phyloP scores from a whole-genome alignment of 2,888 invertebrate genomes.

The Rotaria socialis region DNA sequence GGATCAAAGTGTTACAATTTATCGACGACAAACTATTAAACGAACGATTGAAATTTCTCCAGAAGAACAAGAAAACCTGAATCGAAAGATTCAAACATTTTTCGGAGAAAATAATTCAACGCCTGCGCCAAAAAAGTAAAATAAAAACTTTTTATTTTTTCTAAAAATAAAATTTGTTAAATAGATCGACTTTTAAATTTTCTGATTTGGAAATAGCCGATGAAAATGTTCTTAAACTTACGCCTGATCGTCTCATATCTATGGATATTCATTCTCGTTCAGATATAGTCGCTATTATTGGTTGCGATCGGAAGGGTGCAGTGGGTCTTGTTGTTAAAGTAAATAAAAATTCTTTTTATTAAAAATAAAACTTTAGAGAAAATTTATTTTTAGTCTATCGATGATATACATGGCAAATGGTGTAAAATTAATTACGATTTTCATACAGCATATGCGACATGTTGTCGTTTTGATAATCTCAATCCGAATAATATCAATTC shows the following conservation, averaged over 20 bases:
- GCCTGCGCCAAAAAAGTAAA: background rate
- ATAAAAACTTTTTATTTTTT: background rate
- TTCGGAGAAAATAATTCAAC: background rate
- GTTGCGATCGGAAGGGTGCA: conserved; percentile 27
- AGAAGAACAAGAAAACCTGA: background rate
- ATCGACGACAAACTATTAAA: background rate
- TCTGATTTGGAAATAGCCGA: background rate
- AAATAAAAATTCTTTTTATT: background rate
- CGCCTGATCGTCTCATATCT: background rate
- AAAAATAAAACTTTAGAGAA: background rate
- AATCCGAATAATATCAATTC: background rate
- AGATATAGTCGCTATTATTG: background rate
- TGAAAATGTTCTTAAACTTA: conserved; percentile 24
- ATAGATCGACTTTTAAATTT: background rate
- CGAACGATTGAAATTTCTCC: background rate
- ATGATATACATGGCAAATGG: background rate
- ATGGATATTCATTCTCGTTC: conserved; percentile 26
- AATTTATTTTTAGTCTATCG: background rate
- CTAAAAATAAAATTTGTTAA: background rate
- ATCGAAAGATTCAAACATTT: background rate
- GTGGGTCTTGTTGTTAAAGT: conserved; percentile 21
- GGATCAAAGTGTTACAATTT: background rate
- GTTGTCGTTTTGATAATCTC: background rate
- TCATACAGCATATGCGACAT: background rate
- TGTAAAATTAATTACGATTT: conserved; percentile 2